Conservation (phyloP, 2,888 invertebrate genomes). For the Capitulum mitella region DNA sequence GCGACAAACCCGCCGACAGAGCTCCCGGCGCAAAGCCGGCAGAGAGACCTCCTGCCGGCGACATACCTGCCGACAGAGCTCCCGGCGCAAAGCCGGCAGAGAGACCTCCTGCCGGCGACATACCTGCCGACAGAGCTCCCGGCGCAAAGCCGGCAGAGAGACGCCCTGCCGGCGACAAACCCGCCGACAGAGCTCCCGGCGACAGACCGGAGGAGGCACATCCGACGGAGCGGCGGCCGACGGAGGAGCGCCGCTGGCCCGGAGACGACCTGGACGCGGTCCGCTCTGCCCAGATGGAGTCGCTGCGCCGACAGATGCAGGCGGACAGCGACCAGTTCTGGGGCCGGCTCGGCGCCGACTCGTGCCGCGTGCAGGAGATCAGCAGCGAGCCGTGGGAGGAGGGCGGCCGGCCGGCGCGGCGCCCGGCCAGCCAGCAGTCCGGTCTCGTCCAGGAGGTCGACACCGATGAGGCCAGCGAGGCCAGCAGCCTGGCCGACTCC, state of each 20-base stretch:
- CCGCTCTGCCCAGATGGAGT: background rate
- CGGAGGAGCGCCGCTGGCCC: too few relatives aligned
- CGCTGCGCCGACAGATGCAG: background rate
- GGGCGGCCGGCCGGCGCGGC: background rate
- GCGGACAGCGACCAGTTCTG: background rate
- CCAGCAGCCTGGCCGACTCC: background rate
- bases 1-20: too few relatives aligned
- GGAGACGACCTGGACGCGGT: background rate
- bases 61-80: too few relatives aligned
- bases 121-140: too few relatives aligned
- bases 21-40: too few relatives aligned
- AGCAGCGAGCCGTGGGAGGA: slow-evolving; percentile 17
- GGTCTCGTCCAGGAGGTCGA: slow-evolving; percentile 1
- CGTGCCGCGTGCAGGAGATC: slow-evolving; percentile 4
- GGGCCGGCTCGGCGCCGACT: background rate
- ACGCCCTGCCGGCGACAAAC: background rate
- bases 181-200: too few relatives aligned
- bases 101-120: too few relatives aligned
- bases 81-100: too few relatives aligned
- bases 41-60: too few relatives aligned
- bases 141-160: too few relatives aligned
- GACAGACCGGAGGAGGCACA: too few relatives aligned
- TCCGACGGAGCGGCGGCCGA: too few relatives aligned
- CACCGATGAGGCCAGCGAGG: background rate
- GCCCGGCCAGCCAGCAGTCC: background rate